A percentile compares a stretch with the other conserved stretches of the same genome.
Conservation (phyloP, 2,888 invertebrate genomes). For the Griposia aprilina region DNA sequence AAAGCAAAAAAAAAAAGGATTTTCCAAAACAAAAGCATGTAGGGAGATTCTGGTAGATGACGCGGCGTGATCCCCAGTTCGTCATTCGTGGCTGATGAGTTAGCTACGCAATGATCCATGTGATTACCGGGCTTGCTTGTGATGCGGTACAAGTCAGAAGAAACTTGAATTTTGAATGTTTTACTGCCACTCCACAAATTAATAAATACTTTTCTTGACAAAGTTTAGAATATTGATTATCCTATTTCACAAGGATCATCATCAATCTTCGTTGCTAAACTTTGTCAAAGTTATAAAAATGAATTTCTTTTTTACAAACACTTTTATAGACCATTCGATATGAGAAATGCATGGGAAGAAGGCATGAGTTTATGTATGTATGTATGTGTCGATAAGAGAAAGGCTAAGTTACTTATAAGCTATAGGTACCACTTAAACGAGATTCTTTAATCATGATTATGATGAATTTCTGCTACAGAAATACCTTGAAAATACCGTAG, state of each 20-base stretch:
- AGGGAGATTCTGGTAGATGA: slow-evolving; percentile 64
- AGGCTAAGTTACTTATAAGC: not conserved
- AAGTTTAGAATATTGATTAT: not conserved
- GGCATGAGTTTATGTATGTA: too few relatives aligned
- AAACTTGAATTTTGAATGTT: not conserved
- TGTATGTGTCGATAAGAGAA: not conserved
- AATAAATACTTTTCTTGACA: too few relatives aligned
- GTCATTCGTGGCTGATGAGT: slow-evolving; percentile 75
- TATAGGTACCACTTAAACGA: not conserved
- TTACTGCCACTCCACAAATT: too few relatives aligned
- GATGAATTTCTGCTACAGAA: too few relatives aligned
- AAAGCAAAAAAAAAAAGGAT: slow-evolving; percentile 31
- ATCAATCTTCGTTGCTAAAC: not conserved
- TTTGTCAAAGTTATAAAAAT: not conserved
- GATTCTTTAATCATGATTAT: not conserved
- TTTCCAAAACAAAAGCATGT: slow-evolving; percentile 55
- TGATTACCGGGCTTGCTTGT: slow-evolving; percentile 70
- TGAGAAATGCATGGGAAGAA: too few relatives aligned
- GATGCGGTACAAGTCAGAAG: slow-evolving; percentile 39
- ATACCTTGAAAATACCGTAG: too few relatives aligned
- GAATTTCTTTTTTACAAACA: not conserved
- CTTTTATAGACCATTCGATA: not conserved
- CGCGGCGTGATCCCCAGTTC: slow-evolving; percentile 69
- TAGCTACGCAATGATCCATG: slow-evolving; percentile 76
- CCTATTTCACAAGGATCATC: not conserved